Evolutionary conservation across 2,113 vertebrate species (phyloP), one percentile per base, ranked within the genome.

Genomic region (Hymenochirus boettgeri): DNA sequence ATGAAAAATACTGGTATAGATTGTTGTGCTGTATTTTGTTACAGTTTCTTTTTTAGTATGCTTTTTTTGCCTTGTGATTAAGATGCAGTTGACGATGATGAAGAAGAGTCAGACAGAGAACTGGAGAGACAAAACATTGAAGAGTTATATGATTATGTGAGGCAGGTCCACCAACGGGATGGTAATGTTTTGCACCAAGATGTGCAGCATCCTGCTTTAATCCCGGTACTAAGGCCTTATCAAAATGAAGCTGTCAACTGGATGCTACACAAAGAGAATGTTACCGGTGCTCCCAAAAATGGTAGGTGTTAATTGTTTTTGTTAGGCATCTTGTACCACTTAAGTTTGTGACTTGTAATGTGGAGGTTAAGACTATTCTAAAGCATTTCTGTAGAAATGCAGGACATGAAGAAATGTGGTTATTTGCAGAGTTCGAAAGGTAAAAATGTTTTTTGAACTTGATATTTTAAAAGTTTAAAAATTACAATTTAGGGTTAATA

Each of bases 71-170:
- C 6, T 42, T 3, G 13, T 42, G 17, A 10, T 60, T 10, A 72
- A 91, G 89, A 87, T 70, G 75, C 81, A 2, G 65, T 79, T 55
- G 92, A 91, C 39, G 90, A 92, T 24, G 88, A 94, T 19, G 92
- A 93, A 23, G 91, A 92, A 62, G 90, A 93, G 55, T 85, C 91
- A 29, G 94, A 98, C 61, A 88, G 48, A 0, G 96, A 99, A 48
- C 78, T 96, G 57, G 95, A 99, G 76, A 83, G 95, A 46, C 95
- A 99, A 65, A 97, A 99, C 45, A 88, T 97, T 4, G 94, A 97
- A 79, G 95, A 97, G 64, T 90, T 99, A n/a, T 99, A 99, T 65
- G 93, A 94, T 45, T 89, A 90, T 2, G 91, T 99, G 57, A 83
- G 92, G 39, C 90, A 80, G 48, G 75, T 83, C 8, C 94, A 94